A percentile compares a stretch with the other conserved stretches of the same genome.
Evolutionary conservation across 2,888 invertebrate genomes (phyloP).

Genomic region (Metallyticus violacea): DNA sequence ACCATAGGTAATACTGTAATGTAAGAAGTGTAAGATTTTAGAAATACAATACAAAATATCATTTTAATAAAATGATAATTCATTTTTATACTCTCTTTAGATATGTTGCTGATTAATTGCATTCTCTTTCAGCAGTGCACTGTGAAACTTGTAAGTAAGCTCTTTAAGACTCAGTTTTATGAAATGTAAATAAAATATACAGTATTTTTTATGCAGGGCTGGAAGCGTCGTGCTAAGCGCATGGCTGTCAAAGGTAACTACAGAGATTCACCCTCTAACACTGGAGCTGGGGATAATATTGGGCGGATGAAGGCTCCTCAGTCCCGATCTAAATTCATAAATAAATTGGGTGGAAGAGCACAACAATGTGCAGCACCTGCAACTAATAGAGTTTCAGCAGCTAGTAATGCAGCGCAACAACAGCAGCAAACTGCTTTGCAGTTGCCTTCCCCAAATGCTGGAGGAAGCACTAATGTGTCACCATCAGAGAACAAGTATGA

Average conservation of each 20-base stretch:
- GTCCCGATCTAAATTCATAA: slow-evolving; percentile 48
- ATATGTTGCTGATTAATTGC: too few relatives aligned
- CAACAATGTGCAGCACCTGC: neutral
- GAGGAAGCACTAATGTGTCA: neutral
- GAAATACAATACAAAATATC: too few relatives aligned
- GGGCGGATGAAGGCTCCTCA: slow-evolving; percentile 42
- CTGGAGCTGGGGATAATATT: slow-evolving; percentile 33
- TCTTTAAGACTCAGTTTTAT: neutral
- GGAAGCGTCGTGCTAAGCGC: slow-evolving; percentile 80
- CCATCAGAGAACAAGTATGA: neutral
- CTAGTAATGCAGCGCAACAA: neutral
- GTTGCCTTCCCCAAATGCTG: neutral
- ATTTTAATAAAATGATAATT: too few relatives aligned
- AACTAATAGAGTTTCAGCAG: neutral
- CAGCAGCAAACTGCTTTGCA: neutral
- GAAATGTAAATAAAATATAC: neutral
- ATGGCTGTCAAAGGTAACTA: slow-evolving; percentile 51
- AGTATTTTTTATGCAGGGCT: slow-evolving; percentile 52
- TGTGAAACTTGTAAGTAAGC: neutral
- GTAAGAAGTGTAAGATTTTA: too few relatives aligned
- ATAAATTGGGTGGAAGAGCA: slow-evolving; percentile 36
- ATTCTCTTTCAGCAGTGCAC: neutral
- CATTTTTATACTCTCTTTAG: too few relatives aligned
- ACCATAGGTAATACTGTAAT: too few relatives aligned
- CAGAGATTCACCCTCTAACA: slow-evolving; percentile 25